Base-by-base conservation (phyloP, 1,140 invertebrate genomes). In the Arctopsyche grandis region DNA sequence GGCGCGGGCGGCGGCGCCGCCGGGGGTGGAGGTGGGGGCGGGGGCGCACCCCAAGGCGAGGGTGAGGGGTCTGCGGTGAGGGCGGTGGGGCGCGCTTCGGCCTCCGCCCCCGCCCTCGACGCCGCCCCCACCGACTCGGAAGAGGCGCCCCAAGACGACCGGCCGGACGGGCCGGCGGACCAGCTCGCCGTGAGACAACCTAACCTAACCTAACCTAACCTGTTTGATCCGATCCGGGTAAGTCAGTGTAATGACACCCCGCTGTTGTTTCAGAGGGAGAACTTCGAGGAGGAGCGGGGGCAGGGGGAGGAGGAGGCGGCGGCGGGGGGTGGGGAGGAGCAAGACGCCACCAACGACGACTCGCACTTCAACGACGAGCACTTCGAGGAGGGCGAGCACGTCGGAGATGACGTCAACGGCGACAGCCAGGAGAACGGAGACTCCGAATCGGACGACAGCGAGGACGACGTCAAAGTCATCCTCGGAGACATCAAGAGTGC, bases 401-500 rank as follows among this genome's bases (percentile, higher is more conserved):
- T 24, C 24, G 74, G 10, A 12, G 90, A 90, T 9, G 90, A 91
- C 81, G 89, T 89, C 1, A 91, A 90, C 83, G 90, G 89, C 46
- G 88, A 88, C 46, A 91, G 89, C 80, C 90, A 91, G 78, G 91
- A 92, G 43, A 92, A 93, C 77, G 91, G 90, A 5, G 93, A 94
- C 78, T 91, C 91, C 0, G 89, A 91, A 44, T 92, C 91, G n/a
- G 94, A 96, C 82, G 93, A 94, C 80, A 94, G 93, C 79, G 93
- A 94, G 81, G 94, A 96, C 85, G 93, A 95, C 84, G 93, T 96
- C 0, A 93, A 95, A 86, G 94, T 96, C 73, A 93, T 94, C 0
- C 95, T 96, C 83, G 94, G 94, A 0, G 93, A 96, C 84, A 94
- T 95, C 44, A 96, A 96, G 85, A 91, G 93, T 0, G 92, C 89